phyloP scores from a whole-genome alignment of 2,888 invertebrate genomes.

The Diplazon laetatorius region DNA sequence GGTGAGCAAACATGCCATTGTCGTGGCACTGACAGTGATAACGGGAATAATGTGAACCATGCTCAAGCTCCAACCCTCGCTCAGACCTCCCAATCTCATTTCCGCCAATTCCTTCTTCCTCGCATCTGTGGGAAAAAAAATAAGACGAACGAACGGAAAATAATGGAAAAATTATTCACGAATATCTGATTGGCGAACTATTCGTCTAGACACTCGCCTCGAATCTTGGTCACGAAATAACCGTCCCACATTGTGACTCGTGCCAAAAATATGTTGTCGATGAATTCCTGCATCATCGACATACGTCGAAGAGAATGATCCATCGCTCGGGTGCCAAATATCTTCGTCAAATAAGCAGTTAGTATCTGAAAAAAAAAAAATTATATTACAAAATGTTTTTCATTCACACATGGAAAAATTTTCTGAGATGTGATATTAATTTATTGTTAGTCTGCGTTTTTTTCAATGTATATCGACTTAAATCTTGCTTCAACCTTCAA shows the following conservation, averaged over 20 bases:
- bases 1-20: conserved; percentile 67
- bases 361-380: conserved; percentile 68
- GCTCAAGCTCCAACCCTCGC: conserved; percentile 71
- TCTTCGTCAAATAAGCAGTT: conserved; percentile 71
- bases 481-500: too few species aligned
- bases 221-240: conserved; percentile 69
- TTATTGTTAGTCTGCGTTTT: too few species aligned
- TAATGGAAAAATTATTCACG: too few species aligned
- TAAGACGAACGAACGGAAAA: too few species aligned
- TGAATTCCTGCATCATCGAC: conserved; percentile 72
- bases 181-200: neutral
- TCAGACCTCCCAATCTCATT: conserved; percentile 70
- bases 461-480: too few species aligned
- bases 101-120: conserved; percentile 69
- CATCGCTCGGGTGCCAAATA: conserved; percentile 69
- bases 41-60: conserved; percentile 73
- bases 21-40: conserved; percentile 66
- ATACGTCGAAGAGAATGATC: conserved; percentile 71
- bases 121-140: conserved; percentile 55
- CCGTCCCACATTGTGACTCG: conserved; percentile 72
- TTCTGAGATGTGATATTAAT: neutral
- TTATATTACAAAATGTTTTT: conserved; percentile 4
- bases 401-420: neutral
- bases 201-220: conserved; percentile 55
- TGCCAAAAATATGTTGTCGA: conserved; percentile 71